Evolutionary conservation across 2,797 vertebrate species (phyloP).

Genomic region (Sebastes trivittatus): DNA sequence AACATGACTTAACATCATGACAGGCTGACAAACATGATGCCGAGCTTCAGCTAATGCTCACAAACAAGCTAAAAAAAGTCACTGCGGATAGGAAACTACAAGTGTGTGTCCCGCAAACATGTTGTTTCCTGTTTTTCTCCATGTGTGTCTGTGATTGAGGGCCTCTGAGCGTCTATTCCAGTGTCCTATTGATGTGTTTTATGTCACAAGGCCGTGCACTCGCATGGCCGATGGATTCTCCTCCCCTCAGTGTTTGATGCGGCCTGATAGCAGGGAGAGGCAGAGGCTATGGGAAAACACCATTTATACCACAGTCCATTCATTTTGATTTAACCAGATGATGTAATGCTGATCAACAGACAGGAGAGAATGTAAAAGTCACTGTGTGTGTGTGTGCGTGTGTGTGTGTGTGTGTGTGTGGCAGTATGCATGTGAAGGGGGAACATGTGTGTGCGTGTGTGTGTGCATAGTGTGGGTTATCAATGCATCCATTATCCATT

Average conservation of each 20-base stretch:
- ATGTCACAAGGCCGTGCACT: constrained; percentile 89
- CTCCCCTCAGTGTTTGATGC: constrained; percentile 88
- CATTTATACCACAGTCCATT: constrained; percentile 58
- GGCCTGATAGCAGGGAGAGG: constrained; percentile 88
- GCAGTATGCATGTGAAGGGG: constrained; percentile 25
- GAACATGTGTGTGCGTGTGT: constrained; percentile 17
- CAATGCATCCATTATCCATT: constrained; percentile 73
- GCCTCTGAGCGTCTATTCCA: constrained; percentile 82
- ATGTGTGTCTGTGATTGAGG: constrained; percentile 47
- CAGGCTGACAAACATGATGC: constrained; percentile 21
- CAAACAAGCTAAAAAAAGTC: constrained; percentile 12
- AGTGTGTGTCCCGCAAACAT: constrained; percentile 38
- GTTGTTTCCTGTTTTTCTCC: constrained; percentile 45
- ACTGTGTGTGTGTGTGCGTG: constrained; percentile 14
- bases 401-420: constrained; percentile 19
- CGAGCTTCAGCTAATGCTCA: constrained; percentile 4
- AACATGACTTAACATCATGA: constrained; percentile 10
- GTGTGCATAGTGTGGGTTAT: constrained; percentile 51
- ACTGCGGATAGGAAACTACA: constrained; percentile 38
- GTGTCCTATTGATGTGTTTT: constrained; percentile 89
- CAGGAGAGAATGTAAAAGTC: constrained; percentile 80
- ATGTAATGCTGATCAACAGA: constrained; percentile 69
- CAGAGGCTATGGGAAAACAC: constrained; percentile 57
- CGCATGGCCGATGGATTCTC: constrained; percentile 89
- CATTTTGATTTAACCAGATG: constrained; percentile 61